These are phyloP conservation scores for Tympanoctomys barrerae DNA, from an alignment of 2,797 vertebrate species.

Conservation along the genomic window DNA sequence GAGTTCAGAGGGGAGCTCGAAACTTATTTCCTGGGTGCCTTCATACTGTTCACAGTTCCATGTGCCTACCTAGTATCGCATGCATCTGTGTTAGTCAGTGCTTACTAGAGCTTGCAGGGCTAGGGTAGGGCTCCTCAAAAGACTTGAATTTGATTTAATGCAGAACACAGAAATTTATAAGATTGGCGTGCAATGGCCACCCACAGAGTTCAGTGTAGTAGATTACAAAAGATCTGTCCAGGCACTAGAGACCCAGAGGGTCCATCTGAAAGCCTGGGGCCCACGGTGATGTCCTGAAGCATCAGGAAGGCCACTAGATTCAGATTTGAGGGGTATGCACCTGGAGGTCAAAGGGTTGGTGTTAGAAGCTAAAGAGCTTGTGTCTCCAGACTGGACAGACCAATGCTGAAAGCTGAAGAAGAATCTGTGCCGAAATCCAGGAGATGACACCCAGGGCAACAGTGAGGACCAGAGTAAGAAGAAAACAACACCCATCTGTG, in stretches of 20 bases:
- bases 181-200: background rate
- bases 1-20: background rate
- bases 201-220: background rate
- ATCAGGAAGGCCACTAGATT: background rate
- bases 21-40: background rate
- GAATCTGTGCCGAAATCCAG: background rate
- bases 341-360: background rate
- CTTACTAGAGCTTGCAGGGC: background rate
- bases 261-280: background rate
- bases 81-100: background rate
- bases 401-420: background rate
- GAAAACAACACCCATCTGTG: background rate
- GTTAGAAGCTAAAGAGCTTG: background rate
- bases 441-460: background rate
- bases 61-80: background rate
- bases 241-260: background rate
- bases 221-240: background rate
- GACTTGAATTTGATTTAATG: background rate
- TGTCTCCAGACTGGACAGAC: background rate
- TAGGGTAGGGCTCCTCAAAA: background rate
- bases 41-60: background rate
- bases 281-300: background rate
- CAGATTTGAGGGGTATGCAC: background rate
- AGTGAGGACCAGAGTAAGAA: background rate
- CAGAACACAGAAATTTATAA: background rate